Percentiles rank a stretch among this genome's conserved stretches.
Evolutionary conservation across 2,888 invertebrate genomes (phyloP).

Genomic region (Epirrhoe tristata): DNA sequence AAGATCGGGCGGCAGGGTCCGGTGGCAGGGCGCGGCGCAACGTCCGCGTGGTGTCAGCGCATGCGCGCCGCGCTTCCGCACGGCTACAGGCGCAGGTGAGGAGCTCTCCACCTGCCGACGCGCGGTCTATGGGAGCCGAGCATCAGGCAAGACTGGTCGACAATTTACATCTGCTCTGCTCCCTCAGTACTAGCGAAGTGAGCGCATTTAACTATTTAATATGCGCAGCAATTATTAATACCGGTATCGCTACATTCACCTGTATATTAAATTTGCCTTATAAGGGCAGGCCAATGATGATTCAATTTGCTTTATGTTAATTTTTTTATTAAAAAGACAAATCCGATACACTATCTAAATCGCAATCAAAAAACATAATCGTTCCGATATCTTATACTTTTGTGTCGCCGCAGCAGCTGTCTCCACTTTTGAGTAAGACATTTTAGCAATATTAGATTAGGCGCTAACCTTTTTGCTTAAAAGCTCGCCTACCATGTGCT

Average conservation of each 20-base stretch:
- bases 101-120: constrained; percentile 26
- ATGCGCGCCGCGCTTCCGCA: constrained; percentile 18
- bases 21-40: constrained; percentile 27
- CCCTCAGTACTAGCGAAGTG: constrained; percentile 9
- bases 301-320: background rate
- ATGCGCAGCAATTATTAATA: constrained; percentile 9
- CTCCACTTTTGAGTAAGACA: constrained; percentile 5
- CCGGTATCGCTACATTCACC: background rate
- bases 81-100: constrained; percentile 19
- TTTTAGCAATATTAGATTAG: background rate
- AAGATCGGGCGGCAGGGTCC: constrained; percentile 13
- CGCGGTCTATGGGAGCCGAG: constrained; percentile 17
- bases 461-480: background rate
- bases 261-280: no score
- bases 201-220: constrained; percentile 31
- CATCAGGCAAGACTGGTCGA: constrained; percentile 13
- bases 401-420: constrained; percentile 3
- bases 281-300: no score
- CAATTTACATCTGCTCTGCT: constrained; percentile 18
- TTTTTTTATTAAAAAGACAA: background rate
- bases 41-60: constrained; percentile 27
- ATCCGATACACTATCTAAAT: background rate
- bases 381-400: background rate
- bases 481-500: background rate
- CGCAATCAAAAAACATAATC: background rate